Base-by-base conservation (phyloP, 2,888 invertebrate genomes). In the Eumacrocentrus americanus region DNA sequence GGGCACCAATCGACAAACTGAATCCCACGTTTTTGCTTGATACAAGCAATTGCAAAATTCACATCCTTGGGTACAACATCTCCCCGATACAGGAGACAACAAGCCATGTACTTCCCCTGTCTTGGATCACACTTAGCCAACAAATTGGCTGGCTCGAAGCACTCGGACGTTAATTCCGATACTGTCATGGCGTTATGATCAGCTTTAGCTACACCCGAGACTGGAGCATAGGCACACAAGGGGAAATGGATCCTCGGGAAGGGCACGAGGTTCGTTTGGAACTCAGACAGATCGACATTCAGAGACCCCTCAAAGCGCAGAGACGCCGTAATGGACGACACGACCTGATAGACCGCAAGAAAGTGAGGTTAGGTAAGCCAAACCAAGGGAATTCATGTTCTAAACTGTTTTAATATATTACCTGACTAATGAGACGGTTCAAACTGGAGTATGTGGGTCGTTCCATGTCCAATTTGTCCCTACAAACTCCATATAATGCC, bases 1-100 rank as follows among this genome's bases (percentile, higher is more conserved):
- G 84, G 84, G 70, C 83, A 84, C 84, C 84, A 84, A 66, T 84
- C 83, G 1, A 85, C 84, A 68, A 86, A 86, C 73, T 84, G 83
- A 59, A 86, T 82, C 18, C 80, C 78, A 57, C 83, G 75, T 72
- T 84, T 84, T 46, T 84, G 83, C 74, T 86, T 86, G 70, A 86
- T 84, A 58, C 81, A 78, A 11, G 83, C 81, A 60, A 84, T 84
- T 12, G 84, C 81, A 1, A 82, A 81, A 67, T 83, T 84, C 14
- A 83, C 83, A 67, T 84, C 84, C 52, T 75, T 75, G 0, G 74
- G 72, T 1, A 72, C 69, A 5, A 72, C 67, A 42, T 72, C 69
- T 37, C 73, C 70, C 29, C 72, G 64, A 61, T 72, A 72, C 9
- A 72, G 65, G 47, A 72, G 64, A 38, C 71, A 72, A 22, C 71